phyloP scores from a whole-genome alignment of 2,888 invertebrate species.

The Himalopsyche kuldschensis region DNA sequence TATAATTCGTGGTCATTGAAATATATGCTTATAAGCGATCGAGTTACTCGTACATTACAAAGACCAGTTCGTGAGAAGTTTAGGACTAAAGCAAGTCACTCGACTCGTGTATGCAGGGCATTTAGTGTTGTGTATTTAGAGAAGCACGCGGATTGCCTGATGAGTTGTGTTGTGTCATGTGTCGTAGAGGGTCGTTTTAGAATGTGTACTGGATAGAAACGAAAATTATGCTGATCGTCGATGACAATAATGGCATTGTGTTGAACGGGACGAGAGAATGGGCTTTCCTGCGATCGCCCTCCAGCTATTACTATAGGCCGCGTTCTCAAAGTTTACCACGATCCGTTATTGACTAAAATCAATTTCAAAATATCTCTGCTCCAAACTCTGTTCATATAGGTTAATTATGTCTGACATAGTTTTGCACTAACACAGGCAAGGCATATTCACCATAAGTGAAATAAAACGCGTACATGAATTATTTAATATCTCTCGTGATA shows the following conservation, averaged over 20 bases:
- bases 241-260: constrained; percentile 35
- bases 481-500: too few relatives aligned
- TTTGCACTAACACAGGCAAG: background rate
- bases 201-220: constrained; percentile 14
- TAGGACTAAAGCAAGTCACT: too few relatives aligned
- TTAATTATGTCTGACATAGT: background rate
- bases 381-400: background rate
- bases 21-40: too few relatives aligned
- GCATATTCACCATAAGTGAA: too few relatives aligned
- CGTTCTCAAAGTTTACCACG: background rate
- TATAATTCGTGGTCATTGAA: too few relatives aligned
- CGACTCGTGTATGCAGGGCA: background rate
- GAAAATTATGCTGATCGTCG: constrained; percentile 38
- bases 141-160: background rate
- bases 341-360: background rate
- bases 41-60: too few relatives aligned
- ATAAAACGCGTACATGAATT: too few relatives aligned
- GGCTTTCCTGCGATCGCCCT: background rate
- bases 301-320: background rate
- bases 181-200: background rate
- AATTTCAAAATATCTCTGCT: background rate
- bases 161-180: background rate
- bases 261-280: background rate
- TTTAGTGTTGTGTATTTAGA: background rate
- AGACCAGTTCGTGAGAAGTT: too few relatives aligned